These are phyloP conservation scores for Mythimna impura DNA, from an alignment of 2,888 invertebrate species.

Conservation along the genomic window DNA sequence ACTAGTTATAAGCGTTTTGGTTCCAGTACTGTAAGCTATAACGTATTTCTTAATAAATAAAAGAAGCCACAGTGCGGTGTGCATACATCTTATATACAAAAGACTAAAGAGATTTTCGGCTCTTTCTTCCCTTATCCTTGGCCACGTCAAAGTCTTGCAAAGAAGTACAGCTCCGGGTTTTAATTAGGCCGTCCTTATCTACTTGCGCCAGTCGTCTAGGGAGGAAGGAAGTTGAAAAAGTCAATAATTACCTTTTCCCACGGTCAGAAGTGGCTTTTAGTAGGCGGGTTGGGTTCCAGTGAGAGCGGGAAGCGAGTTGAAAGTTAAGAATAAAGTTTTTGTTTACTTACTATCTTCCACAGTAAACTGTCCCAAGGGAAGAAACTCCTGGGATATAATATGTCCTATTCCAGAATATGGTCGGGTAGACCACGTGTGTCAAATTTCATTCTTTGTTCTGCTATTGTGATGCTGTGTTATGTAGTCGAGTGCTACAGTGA, in stretches of 20 bases:
- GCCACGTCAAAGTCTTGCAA: slow-evolving; percentile 62
- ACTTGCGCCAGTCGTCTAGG: slow-evolving; percentile 78
- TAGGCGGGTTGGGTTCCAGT: slow-evolving; percentile 63
- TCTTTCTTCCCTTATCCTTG: slow-evolving; percentile 24
- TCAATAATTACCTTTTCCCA: slow-evolving; percentile 88
- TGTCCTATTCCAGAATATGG: too few species aligned
- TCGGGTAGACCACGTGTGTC: too few species aligned
- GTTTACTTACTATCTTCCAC: too few species aligned
- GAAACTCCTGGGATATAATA: too few species aligned
- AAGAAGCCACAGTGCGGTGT: too few species aligned
- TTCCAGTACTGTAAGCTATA: too few species aligned
- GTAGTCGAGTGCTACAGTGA: too few species aligned
- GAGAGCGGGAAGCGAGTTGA: slow-evolving; percentile 39
- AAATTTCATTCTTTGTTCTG: too few species aligned
- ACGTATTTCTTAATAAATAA: too few species aligned
- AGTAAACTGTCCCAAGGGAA: too few species aligned
- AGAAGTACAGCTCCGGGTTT: slow-evolving; percentile 76
- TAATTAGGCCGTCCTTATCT: slow-evolving; percentile 86
- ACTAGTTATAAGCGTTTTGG: too few species aligned
- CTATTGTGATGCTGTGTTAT: too few species aligned
- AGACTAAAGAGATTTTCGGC: slow-evolving; percentile 9
- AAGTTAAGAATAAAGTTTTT: background rate
- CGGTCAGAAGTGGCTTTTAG: slow-evolving; percentile 81
- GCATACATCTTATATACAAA: slow-evolving; percentile 1
- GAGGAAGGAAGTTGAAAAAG: slow-evolving; percentile 81